Evolutionary conservation across 2,888 invertebrate species (phyloP), one percentile per base, ranked within the genome.

Genomic region (Rhagonycha lutea): DNA sequence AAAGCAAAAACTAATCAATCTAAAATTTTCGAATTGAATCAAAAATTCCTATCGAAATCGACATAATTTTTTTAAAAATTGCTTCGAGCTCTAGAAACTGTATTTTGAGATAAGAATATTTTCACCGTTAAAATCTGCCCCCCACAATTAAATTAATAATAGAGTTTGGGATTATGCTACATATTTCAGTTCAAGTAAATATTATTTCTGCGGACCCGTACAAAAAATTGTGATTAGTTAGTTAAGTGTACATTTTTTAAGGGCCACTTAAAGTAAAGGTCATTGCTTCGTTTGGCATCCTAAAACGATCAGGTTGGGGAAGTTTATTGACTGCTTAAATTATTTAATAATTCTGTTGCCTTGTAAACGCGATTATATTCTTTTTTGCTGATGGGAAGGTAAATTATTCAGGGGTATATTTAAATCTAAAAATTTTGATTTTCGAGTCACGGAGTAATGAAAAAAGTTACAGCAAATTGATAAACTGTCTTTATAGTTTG

Each of bases 201-300:
- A 69, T 72, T 72, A 71, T 63, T 75, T 75, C 72, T 68, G 72
- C 67, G 72, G 65, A 71, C 69, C 61, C 14, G 32, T 32, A 47
- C 68, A 72, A 72, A 76, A 72, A 72, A 76, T 68, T 76, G 70
- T 72, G 72, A 76, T 76, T 72, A 72, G 60, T 72, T 68, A 72
- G 23, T 67, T 32, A 29, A 72, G 69, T 67, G 75, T 70, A 67
- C 67, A 47, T 72, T 28, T 72, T 76, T 71, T 76, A 77, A 77
- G 74, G 74, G 71, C 74, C 77, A 71, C 74, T 72, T 73, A 68
- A 73, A 67, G 61, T 74, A 61, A 74, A 74, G 77, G 73, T 77
- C 77, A 74, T 77, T 74, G 73, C 73, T 71, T 71, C 77, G 26
- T 29, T n/a, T 60, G 71, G 74, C 67, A 71, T 76, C 68, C 74